Conservation (phyloP, 2,797 vertebrate species). For the Notolepis coatsorum region DNA sequence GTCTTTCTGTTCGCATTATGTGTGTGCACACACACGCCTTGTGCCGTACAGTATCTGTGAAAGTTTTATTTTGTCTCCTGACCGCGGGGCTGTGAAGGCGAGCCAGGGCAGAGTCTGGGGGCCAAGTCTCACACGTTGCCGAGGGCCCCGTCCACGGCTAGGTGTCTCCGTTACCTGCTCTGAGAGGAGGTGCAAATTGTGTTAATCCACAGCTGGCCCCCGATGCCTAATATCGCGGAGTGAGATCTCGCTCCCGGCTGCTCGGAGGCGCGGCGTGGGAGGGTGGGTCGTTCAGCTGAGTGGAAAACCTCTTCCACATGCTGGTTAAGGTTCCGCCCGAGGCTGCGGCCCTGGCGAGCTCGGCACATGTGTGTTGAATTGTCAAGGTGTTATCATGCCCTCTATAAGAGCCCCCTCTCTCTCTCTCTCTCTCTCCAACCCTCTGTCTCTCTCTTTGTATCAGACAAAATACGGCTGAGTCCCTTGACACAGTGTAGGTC, state of each 20-base stretch:
- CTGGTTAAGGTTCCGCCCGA: conserved; percentile 57
- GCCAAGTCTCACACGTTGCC: conserved; percentile 38
- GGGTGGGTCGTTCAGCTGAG: conserved; percentile 67
- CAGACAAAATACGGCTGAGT: conserved; percentile 65
- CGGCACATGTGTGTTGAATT: conserved; percentile 81
- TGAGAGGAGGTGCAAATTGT: conserved; percentile 78
- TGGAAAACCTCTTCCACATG: conserved; percentile 82
- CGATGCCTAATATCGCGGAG: conserved; percentile 60
- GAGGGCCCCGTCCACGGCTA: conserved; percentile 38
- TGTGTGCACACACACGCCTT: not conserved
- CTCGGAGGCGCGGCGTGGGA: conserved; percentile 16
- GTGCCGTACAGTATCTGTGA: conserved; percentile 1
- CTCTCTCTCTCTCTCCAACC: conserved; percentile 56
- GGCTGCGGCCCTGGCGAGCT: conserved; percentile 66
- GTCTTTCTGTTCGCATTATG: not conserved
- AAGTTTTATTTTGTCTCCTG: conserved; percentile 57
- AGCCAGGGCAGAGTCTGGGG: conserved; percentile 10
- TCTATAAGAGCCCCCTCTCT: conserved; percentile 26
- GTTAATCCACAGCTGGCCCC: conserved; percentile 80
- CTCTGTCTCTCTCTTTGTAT: conserved; percentile 68
- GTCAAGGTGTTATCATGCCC: conserved; percentile 75
- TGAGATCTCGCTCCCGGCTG: conserved; percentile 51
- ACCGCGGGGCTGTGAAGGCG: conserved; percentile 46
- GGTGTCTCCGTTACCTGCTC: conserved; percentile 64
- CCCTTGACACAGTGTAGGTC: conserved; percentile 12